Conservation (phyloP, 2,888 invertebrate genomes). For the Diplolepis rosae region DNA sequence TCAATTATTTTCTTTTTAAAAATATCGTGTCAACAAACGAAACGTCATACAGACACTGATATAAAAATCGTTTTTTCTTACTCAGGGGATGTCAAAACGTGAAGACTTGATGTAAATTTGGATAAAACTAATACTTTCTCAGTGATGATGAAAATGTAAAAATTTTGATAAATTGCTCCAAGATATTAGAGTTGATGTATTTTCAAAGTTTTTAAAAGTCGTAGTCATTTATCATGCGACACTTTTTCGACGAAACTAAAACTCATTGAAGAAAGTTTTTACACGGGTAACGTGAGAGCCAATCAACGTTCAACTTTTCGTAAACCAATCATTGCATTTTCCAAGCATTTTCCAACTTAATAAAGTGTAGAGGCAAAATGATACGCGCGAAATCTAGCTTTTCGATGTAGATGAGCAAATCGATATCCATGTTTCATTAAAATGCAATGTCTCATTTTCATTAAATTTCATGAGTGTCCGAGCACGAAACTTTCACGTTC, state of each 20-base stretch:
- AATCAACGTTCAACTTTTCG: constrained; percentile 10
- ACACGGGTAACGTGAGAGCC: not conserved
- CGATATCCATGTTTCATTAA: constrained; percentile 30
- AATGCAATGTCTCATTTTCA: constrained; percentile 31
- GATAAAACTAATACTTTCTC: no score
- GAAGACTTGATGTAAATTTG: no score
- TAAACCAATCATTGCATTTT: constrained; percentile 12
- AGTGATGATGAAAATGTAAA: no score
- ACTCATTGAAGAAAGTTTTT: constrained; percentile 17
- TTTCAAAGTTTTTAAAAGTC: not conserved
- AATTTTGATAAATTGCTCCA: no score
- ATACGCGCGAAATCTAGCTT: constrained; percentile 24
- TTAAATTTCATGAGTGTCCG: constrained; percentile 24
- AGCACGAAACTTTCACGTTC: constrained; percentile 27
- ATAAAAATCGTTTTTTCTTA: no score
- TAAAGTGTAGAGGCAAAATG: constrained; percentile 6
- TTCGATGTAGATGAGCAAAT: constrained; percentile 29
- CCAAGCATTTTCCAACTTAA: constrained; percentile 2
- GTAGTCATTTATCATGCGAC: constrained; percentile 1
- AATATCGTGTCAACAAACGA: no score
- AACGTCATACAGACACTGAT: no score
- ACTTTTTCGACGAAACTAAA: not conserved
- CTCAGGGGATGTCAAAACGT: no score
- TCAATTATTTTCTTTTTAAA: no score
- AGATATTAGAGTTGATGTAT: no score